Percentiles rank a stretch among this genome's conserved stretches.
Evolutionary conservation across 2,113 vertebrate genomes (phyloP).

Genomic region (Atherinomorus stipes): DNA sequence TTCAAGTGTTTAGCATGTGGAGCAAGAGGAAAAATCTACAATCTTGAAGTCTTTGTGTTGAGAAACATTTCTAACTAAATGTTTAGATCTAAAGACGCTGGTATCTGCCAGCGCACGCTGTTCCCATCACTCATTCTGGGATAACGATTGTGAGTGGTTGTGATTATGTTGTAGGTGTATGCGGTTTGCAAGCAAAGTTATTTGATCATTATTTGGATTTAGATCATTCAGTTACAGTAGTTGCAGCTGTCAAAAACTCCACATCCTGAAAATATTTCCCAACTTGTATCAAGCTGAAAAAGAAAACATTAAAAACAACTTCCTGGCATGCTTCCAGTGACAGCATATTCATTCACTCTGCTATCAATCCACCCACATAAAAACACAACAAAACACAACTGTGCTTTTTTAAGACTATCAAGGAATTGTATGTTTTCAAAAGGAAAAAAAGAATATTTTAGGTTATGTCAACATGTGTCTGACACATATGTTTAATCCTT

Average conservation of each 20-base stretch:
- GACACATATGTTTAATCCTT: slow-evolving; percentile 42
- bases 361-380: slow-evolving; percentile 36
- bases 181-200: not conserved
- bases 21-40: not conserved
- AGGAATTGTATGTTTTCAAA: slow-evolving; percentile 34
- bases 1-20: not conserved
- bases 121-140: not conserved
- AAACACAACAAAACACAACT: slow-evolving; percentile 38
- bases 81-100: not conserved
- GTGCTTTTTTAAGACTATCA: slow-evolving; percentile 33
- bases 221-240: slow-evolving; percentile 65
- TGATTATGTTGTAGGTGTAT: not conserved
- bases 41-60: not conserved
- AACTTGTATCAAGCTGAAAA: slow-evolving; percentile 46
- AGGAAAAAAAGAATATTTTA: slow-evolving; percentile 34
- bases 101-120: not conserved
- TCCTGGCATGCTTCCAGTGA: slow-evolving; percentile 49
- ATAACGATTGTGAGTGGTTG: not conserved
- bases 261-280: slow-evolving; percentile 52
- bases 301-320: slow-evolving; percentile 49
- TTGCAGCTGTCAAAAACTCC: slow-evolving; percentile 64
- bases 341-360: slow-evolving; percentile 58
- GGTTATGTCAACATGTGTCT: slow-evolving; percentile 14
- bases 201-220: slow-evolving; percentile 51
- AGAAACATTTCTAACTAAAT: not conserved